Percentiles rank a stretch among this genome's conserved stretches.
Evolutionary conservation across 1,140 invertebrate species (phyloP).

Genomic region (Meloidogyne chitwoodi): DNA sequence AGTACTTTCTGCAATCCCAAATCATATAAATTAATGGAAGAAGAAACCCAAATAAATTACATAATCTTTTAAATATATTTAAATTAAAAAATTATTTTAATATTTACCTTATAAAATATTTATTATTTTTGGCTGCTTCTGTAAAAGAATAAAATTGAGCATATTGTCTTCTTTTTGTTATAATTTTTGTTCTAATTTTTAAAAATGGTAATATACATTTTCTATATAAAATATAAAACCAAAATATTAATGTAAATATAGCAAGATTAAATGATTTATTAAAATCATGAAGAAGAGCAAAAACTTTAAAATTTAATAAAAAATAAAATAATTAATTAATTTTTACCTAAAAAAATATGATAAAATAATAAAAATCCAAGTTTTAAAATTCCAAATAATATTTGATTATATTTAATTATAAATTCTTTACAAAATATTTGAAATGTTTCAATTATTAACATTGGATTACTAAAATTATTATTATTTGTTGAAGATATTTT

Average conservation of each 20-base stretch:
- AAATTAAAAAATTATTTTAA: not conserved
- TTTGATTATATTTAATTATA: not conserved
- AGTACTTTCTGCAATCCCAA: not conserved
- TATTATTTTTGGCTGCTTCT: not conserved
- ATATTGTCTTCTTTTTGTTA: not conserved
- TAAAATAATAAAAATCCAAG: not conserved
- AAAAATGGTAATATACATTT: slow-evolving; percentile 3
- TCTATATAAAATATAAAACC: slow-evolving; percentile 16
- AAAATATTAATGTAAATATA: slow-evolving; percentile 2
- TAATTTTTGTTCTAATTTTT: not conserved
- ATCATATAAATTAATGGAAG: not conserved
- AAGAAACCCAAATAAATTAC: not conserved
- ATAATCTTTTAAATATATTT: not conserved
- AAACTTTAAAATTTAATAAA: not conserved
- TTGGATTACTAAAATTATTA: not conserved
- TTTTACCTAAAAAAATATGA: not conserved
- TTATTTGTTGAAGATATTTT: not conserved
- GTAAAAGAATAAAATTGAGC: not conserved
- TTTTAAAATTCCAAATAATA: not conserved
- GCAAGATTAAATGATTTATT: not conserved
- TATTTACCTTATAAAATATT: not conserved
- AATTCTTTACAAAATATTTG: not conserved
- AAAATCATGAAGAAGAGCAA: slow-evolving; percentile 10
- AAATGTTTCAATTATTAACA: not conserved
- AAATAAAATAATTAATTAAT: not conserved